Evolutionary conservation across 1,140 invertebrate species (phyloP).

Genomic region (Papilio xuthus): DNA sequence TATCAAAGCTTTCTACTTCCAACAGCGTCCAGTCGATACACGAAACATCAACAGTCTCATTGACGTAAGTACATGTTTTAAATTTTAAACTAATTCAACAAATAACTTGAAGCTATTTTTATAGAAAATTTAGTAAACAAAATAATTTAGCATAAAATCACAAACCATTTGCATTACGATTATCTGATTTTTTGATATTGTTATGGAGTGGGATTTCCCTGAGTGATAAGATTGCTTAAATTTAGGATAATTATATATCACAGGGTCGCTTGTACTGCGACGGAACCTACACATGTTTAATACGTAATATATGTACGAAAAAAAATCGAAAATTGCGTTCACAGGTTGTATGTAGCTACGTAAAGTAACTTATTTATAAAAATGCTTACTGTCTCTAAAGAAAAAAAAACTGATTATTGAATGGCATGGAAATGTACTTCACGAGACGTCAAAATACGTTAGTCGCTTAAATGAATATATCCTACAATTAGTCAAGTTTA

Average conservation of each 20-base stretch:
- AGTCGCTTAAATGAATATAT: too few relatives aligned
- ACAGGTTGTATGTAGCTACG: too few relatives aligned
- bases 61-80: constrained; percentile 66
- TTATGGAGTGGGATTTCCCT: background rate
- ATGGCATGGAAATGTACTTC: too few relatives aligned
- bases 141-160: background rate
- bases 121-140: background rate
- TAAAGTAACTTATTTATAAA: too few relatives aligned
- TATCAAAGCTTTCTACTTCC: constrained; percentile 82
- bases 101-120: too few relatives aligned
- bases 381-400: too few relatives aligned
- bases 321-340: too few relatives aligned
- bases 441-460: too few relatives aligned
- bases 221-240: background rate
- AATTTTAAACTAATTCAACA: background rate
- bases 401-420: too few relatives aligned
- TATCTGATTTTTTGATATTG: background rate
- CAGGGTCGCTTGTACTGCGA: background rate
- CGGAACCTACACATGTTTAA: too few relatives aligned
- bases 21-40: constrained; percentile 77
- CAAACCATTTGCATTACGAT: background rate
- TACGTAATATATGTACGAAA: too few relatives aligned
- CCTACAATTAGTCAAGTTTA: too few relatives aligned
- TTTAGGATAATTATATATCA: background rate
- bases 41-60: constrained; percentile 80